These are phyloP conservation scores for Napeogenes inachia DNA, from an alignment of 2,888 invertebrate species.

Conservation along the genomic window DNA sequence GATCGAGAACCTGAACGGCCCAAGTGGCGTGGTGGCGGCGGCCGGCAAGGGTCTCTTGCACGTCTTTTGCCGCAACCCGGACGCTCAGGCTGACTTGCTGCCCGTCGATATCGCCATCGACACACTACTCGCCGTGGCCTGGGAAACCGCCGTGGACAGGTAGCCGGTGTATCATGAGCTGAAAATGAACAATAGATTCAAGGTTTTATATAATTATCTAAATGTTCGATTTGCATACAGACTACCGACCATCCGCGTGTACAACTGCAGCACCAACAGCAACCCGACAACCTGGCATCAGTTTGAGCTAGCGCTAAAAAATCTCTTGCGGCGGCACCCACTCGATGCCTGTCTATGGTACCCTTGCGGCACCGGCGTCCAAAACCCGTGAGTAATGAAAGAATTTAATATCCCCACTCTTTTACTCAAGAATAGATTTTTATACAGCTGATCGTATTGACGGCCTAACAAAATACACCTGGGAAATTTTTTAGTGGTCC, in stretches of 20 bases:
- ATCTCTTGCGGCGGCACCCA: conserved; percentile 76
- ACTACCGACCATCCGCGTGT: conserved; percentile 61
- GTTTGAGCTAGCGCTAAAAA: conserved; percentile 74
- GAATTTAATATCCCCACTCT: neutral
- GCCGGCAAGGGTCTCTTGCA: conserved; percentile 85
- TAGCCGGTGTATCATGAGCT: conserved; percentile 36
- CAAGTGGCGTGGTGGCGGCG: conserved; percentile 84
- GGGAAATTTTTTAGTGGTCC: no score
- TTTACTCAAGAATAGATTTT: no score
- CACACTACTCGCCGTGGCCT: conserved; percentile 82
- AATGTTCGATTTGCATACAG: neutral
- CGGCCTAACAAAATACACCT: no score
- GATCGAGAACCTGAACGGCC: conserved; percentile 97
- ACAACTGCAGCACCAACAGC: conserved; percentile 85
- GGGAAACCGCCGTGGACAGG: conserved; percentile 80
- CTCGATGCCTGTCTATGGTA: conserved; percentile 82
- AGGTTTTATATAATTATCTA: neutral
- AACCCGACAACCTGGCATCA: conserved; percentile 85
- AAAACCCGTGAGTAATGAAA: conserved; percentile 57
- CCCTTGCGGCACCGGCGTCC: conserved; percentile 74
- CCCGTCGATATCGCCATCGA: conserved; percentile 90
- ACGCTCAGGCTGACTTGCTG: conserved; percentile 82
- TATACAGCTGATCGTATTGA: no score
- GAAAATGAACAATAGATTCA: neutral
- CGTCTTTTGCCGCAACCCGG: conserved; percentile 77